Base-by-base conservation (phyloP, 2,113 vertebrate species). In the Ameiurus melas region DNA sequence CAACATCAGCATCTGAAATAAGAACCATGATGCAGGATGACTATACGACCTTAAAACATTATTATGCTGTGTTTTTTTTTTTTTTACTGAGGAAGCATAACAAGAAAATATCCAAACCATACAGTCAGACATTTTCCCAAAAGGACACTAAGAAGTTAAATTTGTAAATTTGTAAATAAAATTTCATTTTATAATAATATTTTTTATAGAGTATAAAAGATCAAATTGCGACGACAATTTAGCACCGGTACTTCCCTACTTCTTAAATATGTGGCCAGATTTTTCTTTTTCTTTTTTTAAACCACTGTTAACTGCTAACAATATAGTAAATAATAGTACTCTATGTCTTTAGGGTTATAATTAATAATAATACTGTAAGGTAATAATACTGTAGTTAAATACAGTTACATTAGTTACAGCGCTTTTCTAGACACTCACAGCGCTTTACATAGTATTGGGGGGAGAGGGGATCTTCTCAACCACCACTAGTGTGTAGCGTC, bases 1-100 rank as follows among this genome's bases (percentile, higher is more conserved):
- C 96, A 25, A 78, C 96, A 62, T 97, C 95, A 0, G 96, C 96
- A 93, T 99, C 98, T 99, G 94, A 83, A 84, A 90, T 71, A 83
- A 1, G 88, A n/a, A 25, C 5, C n/a, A 36, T 17, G 12, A 87
- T 16, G 19, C 58, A 86, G 60, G 58, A 30, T 79, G 27, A 86
- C 2, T 47, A 20, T 1, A 30, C 51, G 75, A 78, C 25, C 17
- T 13, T 39, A 39, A 60, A 58, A 82, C 33, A 39, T 82, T 60
- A 55, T 55, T n/a, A 73, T 43, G 8, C 2, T 78, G 22, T 25
- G 10, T 5, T 5, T 47, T 43, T 43, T 7, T 43, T 43, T 43
- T 43, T 43, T 43, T 43, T 53, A 17, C 12, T 79, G 4, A 77
- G 20, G 70, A 39, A 22, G 19, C 7, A 68, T 39, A 9, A 73